Evolutionary conservation across 2,888 invertebrate species (phyloP).

Genomic region (Drosophila multiciliata): DNA sequence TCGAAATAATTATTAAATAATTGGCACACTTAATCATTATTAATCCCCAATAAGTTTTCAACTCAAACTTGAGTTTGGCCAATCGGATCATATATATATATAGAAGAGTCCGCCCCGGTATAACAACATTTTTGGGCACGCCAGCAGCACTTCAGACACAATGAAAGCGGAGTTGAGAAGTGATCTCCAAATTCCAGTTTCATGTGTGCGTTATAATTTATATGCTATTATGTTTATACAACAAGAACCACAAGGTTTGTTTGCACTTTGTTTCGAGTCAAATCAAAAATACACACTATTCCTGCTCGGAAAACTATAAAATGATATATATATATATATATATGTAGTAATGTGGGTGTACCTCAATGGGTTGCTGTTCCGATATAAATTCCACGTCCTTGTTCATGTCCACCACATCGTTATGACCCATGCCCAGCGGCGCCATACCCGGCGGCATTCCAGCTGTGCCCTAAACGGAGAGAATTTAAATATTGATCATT

Average conservation of each 20-base stretch:
- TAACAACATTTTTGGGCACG: constrained; percentile 76
- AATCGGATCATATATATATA: constrained; percentile 16
- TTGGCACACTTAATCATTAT: constrained; percentile 13
- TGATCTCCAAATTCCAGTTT: constrained; percentile 30
- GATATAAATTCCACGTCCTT: constrained; percentile 89
- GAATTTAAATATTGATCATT: constrained; percentile 1
- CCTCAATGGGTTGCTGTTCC: constrained; percentile 86
- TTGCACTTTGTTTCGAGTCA: constrained; percentile 1
- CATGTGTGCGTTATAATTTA: constrained; percentile 15
- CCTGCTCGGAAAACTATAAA: constrained; percentile 14
- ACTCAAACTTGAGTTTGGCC: constrained; percentile 3
- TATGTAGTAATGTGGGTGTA: constrained; percentile 41
- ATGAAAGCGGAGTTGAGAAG: constrained; percentile 33
- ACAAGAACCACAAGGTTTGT: constrained; percentile 33
- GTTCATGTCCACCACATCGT: constrained; percentile 85
- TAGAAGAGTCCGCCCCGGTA: constrained; percentile 48
- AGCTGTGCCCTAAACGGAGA: constrained; percentile 83
- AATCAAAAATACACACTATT: constrained; percentile 7
- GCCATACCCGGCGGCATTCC: constrained; percentile 85
- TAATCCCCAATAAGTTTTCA: constrained; percentile 10
- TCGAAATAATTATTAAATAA: neutral
- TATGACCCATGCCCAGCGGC: constrained; percentile 57
- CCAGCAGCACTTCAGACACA: constrained; percentile 67
- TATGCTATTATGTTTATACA: constrained; percentile 14
- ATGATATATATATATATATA: neutral